Conservation (phyloP, 2,888 invertebrate genomes). For the Chorisops tibialis region DNA sequence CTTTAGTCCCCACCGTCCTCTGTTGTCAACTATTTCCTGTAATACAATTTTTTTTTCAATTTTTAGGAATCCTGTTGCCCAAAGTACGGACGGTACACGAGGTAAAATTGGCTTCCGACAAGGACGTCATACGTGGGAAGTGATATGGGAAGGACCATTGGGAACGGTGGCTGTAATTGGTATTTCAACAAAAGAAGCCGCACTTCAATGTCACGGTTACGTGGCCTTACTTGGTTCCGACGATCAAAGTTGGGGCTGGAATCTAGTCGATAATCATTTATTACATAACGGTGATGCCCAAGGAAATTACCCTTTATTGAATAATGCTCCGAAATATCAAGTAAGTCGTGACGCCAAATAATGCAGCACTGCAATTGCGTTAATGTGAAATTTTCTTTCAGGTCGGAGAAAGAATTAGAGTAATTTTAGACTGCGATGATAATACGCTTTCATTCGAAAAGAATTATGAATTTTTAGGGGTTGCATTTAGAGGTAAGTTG, state of each 20-base stretch:
- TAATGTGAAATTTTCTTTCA: conserved; percentile 50
- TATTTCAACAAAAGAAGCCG: conserved; percentile 90
- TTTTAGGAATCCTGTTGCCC: conserved; percentile 90
- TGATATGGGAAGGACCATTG: conserved; percentile 96
- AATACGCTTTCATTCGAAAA: conserved; percentile 96
- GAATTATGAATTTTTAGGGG: conserved; percentile 96
- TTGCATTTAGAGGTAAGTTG: conserved; percentile 84
- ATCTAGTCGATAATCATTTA: conserved; percentile 95
- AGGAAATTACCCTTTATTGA: conserved; percentile 89
- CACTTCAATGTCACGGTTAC: conserved; percentile 92
- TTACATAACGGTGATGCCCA: conserved; percentile 94
- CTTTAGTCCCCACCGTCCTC: too few species aligned
- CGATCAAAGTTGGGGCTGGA: conserved; percentile 99
- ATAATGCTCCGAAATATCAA: conserved; percentile 97
- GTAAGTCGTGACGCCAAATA: conserved; percentile 52
- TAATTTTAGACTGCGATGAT: conserved; percentile 96
- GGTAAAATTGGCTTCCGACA: conserved; percentile 87
- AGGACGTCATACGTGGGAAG: conserved; percentile 96
- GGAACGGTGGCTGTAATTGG: conserved; percentile 98
- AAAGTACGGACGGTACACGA: conserved; percentile 93
- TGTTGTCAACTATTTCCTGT: neutral
- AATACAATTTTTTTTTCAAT: neutral
- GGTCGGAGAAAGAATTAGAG: conserved; percentile 96
- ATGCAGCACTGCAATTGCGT: neutral
- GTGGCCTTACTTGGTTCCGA: conserved; percentile 91